phyloP scores from a whole-genome alignment of 2,888 invertebrate genomes.

The Drosophila antonietae region DNA sequence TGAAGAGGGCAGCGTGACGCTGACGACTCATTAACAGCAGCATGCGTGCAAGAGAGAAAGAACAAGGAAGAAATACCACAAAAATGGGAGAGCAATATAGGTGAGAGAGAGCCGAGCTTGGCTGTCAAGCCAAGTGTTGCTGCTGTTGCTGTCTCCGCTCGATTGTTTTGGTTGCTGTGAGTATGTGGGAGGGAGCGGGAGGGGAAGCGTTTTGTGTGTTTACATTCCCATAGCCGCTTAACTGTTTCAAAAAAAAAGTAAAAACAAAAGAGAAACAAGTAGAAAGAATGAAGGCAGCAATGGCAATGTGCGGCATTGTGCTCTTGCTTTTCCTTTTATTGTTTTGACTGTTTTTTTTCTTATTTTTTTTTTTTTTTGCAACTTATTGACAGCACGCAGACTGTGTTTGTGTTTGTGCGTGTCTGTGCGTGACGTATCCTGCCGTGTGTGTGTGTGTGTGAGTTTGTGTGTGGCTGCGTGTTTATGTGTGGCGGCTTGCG shows the following conservation, averaged over 20 bases:
- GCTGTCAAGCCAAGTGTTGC: slow-evolving; percentile 59
- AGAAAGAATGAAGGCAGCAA: slow-evolving; percentile 50
- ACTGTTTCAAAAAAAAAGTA: slow-evolving; percentile 62
- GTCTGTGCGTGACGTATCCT: slow-evolving; percentile 65
- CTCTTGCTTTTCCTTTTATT: slow-evolving; percentile 64
- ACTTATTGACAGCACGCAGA: slow-evolving; percentile 76
- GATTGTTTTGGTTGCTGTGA: slow-evolving; percentile 53
- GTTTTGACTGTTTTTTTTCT: slow-evolving; percentile 52
- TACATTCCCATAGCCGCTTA: slow-evolving; percentile 73
- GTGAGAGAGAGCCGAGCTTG: slow-evolving; percentile 40
- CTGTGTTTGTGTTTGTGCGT: slow-evolving; percentile 57
- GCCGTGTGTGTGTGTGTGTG: slow-evolving; percentile 27
- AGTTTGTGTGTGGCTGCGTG: slow-evolving; percentile 55
- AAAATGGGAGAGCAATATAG: slow-evolving; percentile 8
- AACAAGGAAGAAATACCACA: slow-evolving; percentile 6
- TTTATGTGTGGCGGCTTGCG: slow-evolving; percentile 65
- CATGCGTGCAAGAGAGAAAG: slow-evolving; percentile 19
- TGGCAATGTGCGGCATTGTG: slow-evolving; percentile 75
- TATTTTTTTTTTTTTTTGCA: slow-evolving; percentile 59
- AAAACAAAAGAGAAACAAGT: slow-evolving; percentile 28
- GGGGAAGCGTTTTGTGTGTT: slow-evolving; percentile 43
- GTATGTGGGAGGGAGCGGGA: slow-evolving; percentile 9
- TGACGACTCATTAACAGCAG: slow-evolving; percentile 66
- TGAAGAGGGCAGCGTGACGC: slow-evolving; percentile 32
- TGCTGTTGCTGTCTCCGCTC: slow-evolving; percentile 35